Evolutionary conservation across 2,888 invertebrate genomes (phyloP), one percentile per base, ranked within the genome.

Genomic region (Heliconius sara): DNA sequence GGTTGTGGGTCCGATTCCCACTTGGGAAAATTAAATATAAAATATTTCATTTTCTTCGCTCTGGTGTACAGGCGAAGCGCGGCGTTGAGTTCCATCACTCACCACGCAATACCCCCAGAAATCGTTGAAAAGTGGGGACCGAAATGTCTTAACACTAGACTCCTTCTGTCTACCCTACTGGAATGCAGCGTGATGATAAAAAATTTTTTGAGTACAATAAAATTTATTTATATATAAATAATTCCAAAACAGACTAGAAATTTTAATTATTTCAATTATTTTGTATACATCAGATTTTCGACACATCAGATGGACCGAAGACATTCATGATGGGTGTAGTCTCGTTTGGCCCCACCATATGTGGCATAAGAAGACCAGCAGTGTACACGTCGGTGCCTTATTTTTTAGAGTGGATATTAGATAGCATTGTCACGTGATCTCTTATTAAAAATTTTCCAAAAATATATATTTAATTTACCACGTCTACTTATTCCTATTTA

Each of bases 321-420:
- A 95, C 92, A 83, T 95, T 93, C 82, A 86, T 96, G 13, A 90
- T 96, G 73, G 97, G 97, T 9, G 89, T 97, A 0, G 97, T 97
- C 0, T 96, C 97, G 0, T 96, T 96, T 83, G 97, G 97, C 0
- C 95, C 96, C 0, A 88, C 89, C 0, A 87, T 91, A 1, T 97
- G 97, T 84, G 96, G 96, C 0, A 92, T 93, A 70, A 88, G 89
- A 78, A 91, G 91, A 78, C 96, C 96, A 0, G 96, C 95, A 0
- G 94, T 96, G 9, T 96, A 96, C 85, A 89, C 96, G 0, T 95
- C 93, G 1, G 92, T 96, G 0, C 81, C 93, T 0, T 86, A 92
- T 78, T 96, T 95, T 85, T 85, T 96, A 6, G 91, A 91, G 65
- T 96, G 96, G 96, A 96, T 96, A 77, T 86, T 96, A 77, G 91